Conservation (phyloP, 1,140 invertebrate species). For the Dendrolimus kikuchii region DNA sequence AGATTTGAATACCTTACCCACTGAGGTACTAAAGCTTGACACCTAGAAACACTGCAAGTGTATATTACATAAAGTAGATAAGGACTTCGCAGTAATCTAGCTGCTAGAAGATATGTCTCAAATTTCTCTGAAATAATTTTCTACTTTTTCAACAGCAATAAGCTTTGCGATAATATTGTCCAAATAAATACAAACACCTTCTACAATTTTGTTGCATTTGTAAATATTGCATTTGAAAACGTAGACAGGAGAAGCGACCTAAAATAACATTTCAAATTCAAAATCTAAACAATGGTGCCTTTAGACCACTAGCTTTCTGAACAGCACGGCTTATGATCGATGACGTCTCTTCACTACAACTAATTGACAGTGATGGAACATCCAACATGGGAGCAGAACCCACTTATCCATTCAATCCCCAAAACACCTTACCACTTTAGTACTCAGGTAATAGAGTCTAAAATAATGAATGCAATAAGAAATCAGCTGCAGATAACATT, state of each 20-base stretch:
- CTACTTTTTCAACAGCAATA: too few species aligned
- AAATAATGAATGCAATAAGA: too few species aligned
- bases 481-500: background rate
- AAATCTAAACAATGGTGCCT: slow-evolving; percentile 50
- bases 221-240: too few species aligned
- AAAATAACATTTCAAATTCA: slow-evolving; percentile 16
- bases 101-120: too few species aligned
- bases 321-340: slow-evolving; percentile 51
- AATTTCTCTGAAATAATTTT: too few species aligned
- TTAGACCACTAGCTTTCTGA: slow-evolving; percentile 8
- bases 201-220: background rate
- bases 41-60: too few species aligned
- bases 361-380: slow-evolving; percentile 70
- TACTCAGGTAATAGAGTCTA: background rate
- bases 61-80: too few species aligned
- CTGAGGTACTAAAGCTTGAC: too few species aligned
- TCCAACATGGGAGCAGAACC: slow-evolving; percentile 15
- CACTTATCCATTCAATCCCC: slow-evolving; percentile 8
- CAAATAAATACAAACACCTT: too few species aligned
- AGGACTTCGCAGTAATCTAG: too few species aligned
- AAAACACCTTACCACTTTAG: slow-evolving; percentile 8
- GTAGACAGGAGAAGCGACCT: background rate
- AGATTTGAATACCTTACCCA: too few species aligned
- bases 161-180: too few species aligned
- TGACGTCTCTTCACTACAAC: slow-evolving; percentile 52